Base-by-base conservation (phyloP, 2,888 invertebrate species). In the Macrosoma leucophasiata region DNA sequence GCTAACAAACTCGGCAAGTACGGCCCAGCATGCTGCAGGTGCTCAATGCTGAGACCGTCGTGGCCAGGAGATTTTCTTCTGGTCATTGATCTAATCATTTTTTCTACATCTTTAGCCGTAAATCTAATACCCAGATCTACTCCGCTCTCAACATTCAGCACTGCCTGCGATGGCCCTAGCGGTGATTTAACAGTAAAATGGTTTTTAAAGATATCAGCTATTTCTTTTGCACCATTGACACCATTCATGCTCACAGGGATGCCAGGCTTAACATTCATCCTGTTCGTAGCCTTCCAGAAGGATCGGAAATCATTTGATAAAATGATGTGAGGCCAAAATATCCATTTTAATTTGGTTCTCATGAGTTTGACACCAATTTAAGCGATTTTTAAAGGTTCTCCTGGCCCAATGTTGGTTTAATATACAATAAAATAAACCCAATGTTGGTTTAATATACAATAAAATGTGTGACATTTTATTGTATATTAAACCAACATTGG, bases 41-140 rank as follows among this genome's bases (percentile, higher is more conserved):
- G 36, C 25, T 30, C 36, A 22, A 33, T 33, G 11, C 32, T 33
- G 17, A 31, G 21, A 8, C 29, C 29, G 13, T 21, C 29, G 15
- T 29, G 29, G 1, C 31, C 31, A 4, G 31, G 31, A 4, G 31
- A 31, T 12, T 31, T 32, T 7, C 19, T 23, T 24, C 11, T 26
- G 2, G 24, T 13, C 21, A 33, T 33, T 3, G n/a, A 6, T 11
- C 18, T 18, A 12, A 31, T 23, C 12, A 13, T 15, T 8, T 1
- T 6, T 2, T 5, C 3, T 1, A 31, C 31, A 7, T 31, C 31
- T 12, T 31, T 23, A 3, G 23, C 23, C 2, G 11, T 17, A 13
- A 31, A 23, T 18, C 5, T 13, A 2, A 14, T 11, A 13, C 5
- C 3, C 4, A 3, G 11, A 2, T 10, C 3, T n/a, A 2, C 1